These are phyloP conservation scores for Coracopsis vasa DNA, from an alignment of 2,113 vertebrate genomes.

Conservation along the genomic window DNA sequence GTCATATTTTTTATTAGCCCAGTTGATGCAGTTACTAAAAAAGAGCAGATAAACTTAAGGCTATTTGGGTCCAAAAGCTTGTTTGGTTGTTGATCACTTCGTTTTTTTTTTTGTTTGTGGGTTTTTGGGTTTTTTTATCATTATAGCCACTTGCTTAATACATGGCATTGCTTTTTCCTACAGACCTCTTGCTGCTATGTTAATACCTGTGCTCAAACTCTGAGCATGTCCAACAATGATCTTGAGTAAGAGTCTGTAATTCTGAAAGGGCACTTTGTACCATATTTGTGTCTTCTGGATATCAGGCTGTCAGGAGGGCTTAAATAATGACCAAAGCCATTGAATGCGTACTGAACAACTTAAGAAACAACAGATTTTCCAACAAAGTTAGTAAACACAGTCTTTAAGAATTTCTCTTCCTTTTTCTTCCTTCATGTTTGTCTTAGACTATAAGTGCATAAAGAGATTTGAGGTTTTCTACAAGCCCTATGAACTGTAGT, in stretches of 20 bases:
- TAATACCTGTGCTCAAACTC: neutral
- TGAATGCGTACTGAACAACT: neutral
- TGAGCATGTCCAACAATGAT: neutral
- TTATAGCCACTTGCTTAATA: neutral
- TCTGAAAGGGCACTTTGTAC: neutral
- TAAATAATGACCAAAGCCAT: neutral
- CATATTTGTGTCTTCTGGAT: neutral
- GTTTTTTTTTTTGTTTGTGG: too few relatives aligned
- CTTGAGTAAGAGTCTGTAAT: neutral
- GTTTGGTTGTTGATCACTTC: neutral
- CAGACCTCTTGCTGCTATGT: conserved; percentile 20
- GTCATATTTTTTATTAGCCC: neutral
- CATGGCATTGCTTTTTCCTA: neutral
- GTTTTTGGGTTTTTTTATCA: neutral
- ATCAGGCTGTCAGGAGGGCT: neutral
- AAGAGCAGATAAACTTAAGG: neutral
- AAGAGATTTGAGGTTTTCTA: neutral
- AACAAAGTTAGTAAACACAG: neutral
- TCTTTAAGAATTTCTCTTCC: neutral
- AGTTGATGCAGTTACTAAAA: neutral
- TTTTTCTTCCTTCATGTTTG: neutral
- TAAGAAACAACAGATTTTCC: neutral
- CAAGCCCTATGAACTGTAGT: neutral
- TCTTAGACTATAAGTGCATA: neutral
- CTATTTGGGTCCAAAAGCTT: neutral